These are phyloP conservation scores for Potamarius usumacintae DNA, from an alignment of 2,113 vertebrate species.

Conservation along the genomic window DNA sequence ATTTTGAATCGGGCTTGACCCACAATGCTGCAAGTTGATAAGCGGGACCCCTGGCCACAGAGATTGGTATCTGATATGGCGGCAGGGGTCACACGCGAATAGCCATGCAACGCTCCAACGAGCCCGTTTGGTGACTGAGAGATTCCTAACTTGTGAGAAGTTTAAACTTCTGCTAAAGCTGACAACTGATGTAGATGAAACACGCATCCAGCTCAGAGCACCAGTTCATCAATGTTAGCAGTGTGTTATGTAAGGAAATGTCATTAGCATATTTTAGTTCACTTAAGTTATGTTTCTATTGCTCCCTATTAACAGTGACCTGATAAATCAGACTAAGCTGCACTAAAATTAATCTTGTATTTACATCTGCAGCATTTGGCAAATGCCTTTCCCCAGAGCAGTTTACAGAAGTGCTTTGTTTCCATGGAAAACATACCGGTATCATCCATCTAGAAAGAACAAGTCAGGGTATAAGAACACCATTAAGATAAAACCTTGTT, in stretches of 20 bases:
- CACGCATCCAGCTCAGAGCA: background rate
- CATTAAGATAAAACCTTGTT: background rate
- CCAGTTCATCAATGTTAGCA: background rate
- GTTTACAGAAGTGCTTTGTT: background rate
- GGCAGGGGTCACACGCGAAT: constrained; percentile 65
- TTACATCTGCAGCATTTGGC: background rate
- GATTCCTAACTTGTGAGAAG: constrained; percentile 47
- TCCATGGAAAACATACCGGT: background rate
- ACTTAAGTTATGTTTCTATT: background rate
- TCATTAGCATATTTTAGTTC: background rate
- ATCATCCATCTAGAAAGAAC: background rate
- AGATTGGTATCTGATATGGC: constrained; percentile 54
- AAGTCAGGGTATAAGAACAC: background rate
- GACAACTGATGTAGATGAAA: constrained; percentile 6
- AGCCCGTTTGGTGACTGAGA: constrained; percentile 58
- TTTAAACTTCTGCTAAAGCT: background rate
- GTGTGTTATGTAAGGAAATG: background rate
- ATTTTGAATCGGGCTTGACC: constrained; percentile 74
- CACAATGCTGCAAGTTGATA: constrained; percentile 72
- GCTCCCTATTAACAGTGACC: background rate
- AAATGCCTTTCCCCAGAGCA: background rate
- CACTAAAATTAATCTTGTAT: background rate
- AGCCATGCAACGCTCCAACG: constrained; percentile 42
- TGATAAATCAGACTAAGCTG: background rate
- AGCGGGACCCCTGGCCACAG: constrained; percentile 54